Base-by-base conservation (phyloP, 1,140 invertebrate genomes). In the Oryzaephilus surinamensis region DNA sequence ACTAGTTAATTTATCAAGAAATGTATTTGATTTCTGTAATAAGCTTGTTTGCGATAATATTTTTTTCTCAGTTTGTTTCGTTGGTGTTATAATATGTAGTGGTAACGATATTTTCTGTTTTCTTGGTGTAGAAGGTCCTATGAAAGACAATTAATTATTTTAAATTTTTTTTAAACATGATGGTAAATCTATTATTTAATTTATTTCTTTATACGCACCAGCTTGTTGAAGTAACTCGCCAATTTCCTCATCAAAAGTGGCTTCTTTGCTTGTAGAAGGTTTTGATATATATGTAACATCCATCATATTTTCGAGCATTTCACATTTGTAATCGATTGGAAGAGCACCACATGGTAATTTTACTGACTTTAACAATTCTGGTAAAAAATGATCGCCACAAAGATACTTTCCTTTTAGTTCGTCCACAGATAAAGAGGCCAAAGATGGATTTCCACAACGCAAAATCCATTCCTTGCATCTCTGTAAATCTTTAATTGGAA, bases 391-490 rank as follows among this genome's bases (percentile, higher is more conserved):
- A 29, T 29, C n/a, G 6, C 27, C 27, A 29, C 27, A 29, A 6
- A 29, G 11, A 29, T 12, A 29, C n/a, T n/a, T 29, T 6, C 14
- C n/a, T 12, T 29, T 29, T 13, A 29, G 11, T 8, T 12, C 5
- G 14, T 29, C 27, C 6, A 6, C n/a, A 12, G 6, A 6, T 6
- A 29, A 5, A 6, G 6, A 12, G 5, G 27, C 27, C 5, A 29
- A 13, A n/a, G 11, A 29, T 5, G 27, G n/a, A 29, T 29, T 29
- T 5, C 27, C 27, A 29, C 27, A 29, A 8, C 6, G 11, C 14
- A 29, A 4, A 29, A 29, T 29, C 27, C 27, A 29, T n/a, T 29
- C 14, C 27, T n/a, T 29, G n/a, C 27, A 29, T 29, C 27, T 29
- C 5, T 5, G n/a, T 6, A 5, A 5, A n/a, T 29, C 27, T n/a